Base-by-base conservation (phyloP, 2,888 invertebrate species). In the Zhuqinia jingwanae region DNA sequence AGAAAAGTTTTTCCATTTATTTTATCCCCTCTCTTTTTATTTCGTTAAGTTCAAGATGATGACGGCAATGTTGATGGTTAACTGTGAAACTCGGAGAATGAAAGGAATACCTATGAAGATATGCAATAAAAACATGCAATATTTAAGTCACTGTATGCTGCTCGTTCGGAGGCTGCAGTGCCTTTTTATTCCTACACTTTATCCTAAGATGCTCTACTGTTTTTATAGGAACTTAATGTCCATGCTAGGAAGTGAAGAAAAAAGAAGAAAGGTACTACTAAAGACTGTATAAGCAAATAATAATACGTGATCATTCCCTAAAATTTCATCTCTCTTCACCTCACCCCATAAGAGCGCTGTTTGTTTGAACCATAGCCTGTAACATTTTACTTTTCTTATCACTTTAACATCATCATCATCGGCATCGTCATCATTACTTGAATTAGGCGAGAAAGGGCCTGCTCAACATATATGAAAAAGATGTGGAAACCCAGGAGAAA, bases 1-100 rank as follows among this genome's bases (percentile, higher is more conserved):
- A 20, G 47, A 45, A 85, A 85, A 85, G 73, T 85, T 85, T 85
- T 80, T 63, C 80, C 85, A 85, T 85, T 85, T 80, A 85, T 79
- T 85, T 85, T 68, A 58, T 70, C 79, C 53, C 68, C 75, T 85
- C 75, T 85, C 70, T 68, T 81, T 81, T 70, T 68, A 75, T 82
- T 81, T 58, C 63, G 68, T 65, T 68, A 76, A 76, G 15, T 76
- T 58, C 25, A 56, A 22, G 65, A 68, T 68, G 50, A 47, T 47
- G 58, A 17, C 75, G 60, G n/a, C n/a, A n/a, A 63, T 45, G 47
- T 65, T 75, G 82, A 25, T 75, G 63, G 76, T 76, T 73, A 42
- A 36, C 56, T 68, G 30, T 50, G 50, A 79, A 79, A 79, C 50
- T 30, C 45, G 22, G 15, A 1, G n/a, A 22, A 17, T 2, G 13